A percentile compares a stretch with the other conserved stretches of the same genome.
Conservation (phyloP, 2,888 invertebrate species). For the Eupelmus urozonus region DNA sequence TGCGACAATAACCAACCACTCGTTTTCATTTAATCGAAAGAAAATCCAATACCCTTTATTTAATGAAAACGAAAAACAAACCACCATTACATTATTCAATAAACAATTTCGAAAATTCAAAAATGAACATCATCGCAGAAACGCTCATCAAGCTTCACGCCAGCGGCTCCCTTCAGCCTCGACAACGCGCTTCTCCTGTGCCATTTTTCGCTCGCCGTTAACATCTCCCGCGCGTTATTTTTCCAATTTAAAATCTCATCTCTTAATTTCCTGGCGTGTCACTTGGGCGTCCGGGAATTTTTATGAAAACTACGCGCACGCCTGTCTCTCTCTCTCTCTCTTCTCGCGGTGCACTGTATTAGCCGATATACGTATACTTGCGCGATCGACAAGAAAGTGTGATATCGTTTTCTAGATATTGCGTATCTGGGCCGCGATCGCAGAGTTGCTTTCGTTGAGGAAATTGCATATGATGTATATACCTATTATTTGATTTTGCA, state of each 20-base stretch:
- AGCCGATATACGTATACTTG: no score
- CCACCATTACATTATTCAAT: no score
- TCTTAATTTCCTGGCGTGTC: slow-evolving; percentile 75
- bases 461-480: slow-evolving; percentile 62
- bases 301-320: slow-evolving; percentile 69
- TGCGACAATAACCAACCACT: no score
- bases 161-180: no score
- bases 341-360: not conserved
- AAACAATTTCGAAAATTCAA: no score
- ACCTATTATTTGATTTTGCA: slow-evolving; percentile 26
- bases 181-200: slow-evolving; percentile 1
- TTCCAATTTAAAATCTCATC: slow-evolving; percentile 75
- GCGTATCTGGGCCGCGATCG: slow-evolving; percentile 26
- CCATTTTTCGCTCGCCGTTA: slow-evolving; percentile 52
- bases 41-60: no score
- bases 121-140: no score
- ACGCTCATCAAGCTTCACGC: no score
- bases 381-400: slow-evolving; percentile 57
- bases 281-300: slow-evolving; percentile 70
- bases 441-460: slow-evolving; percentile 53
- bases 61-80: no score
- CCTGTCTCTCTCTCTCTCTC: slow-evolving; percentile 26
- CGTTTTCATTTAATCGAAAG: no score
- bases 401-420: slow-evolving; percentile 63
- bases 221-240: slow-evolving; percentile 71